A percentile compares a stretch with the other conserved stretches of the same genome.
Conservation (phyloP, 2,113 vertebrate species). For the Rhinolophus sinicus region DNA sequence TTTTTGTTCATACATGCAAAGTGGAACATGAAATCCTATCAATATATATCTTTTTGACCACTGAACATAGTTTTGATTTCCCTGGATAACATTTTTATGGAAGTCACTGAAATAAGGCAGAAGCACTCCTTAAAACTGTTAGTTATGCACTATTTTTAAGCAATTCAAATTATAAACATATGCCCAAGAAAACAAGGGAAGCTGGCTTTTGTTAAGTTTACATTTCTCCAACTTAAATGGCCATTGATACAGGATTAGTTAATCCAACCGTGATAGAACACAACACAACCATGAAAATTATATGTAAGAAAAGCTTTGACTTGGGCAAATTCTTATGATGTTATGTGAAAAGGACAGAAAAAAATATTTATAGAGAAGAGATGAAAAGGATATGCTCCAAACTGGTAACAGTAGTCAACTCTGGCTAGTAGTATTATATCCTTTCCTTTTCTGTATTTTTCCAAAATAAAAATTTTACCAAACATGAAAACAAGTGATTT, state of each 20-base stretch:
- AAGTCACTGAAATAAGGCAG: background rate
- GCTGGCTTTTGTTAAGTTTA: background rate
- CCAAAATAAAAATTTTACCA: slow-evolving; percentile 3
- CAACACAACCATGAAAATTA: background rate
- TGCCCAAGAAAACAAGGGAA: background rate
- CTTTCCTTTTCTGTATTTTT: slow-evolving; percentile 40
- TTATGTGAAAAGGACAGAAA: background rate
- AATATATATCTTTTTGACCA: background rate
- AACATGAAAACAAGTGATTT: slow-evolving; percentile 28
- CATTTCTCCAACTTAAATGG: slow-evolving; percentile 32
- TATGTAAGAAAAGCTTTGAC: background rate
- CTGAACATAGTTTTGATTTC: background rate
- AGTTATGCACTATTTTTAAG: background rate
- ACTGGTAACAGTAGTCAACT: background rate
- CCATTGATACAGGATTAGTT: background rate
- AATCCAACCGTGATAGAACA: background rate
- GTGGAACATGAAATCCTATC: background rate
- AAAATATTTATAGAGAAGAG: slow-evolving; percentile 6
- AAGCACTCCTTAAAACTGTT: background rate
- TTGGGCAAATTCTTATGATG: background rate
- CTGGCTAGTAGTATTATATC: background rate
- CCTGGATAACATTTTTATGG: background rate
- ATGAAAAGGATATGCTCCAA: background rate
- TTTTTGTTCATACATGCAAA: background rate
- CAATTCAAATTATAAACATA: slow-evolving; percentile 9